Conservation (phyloP, 2,113 vertebrate species). For the Calonectris borealis region DNA sequence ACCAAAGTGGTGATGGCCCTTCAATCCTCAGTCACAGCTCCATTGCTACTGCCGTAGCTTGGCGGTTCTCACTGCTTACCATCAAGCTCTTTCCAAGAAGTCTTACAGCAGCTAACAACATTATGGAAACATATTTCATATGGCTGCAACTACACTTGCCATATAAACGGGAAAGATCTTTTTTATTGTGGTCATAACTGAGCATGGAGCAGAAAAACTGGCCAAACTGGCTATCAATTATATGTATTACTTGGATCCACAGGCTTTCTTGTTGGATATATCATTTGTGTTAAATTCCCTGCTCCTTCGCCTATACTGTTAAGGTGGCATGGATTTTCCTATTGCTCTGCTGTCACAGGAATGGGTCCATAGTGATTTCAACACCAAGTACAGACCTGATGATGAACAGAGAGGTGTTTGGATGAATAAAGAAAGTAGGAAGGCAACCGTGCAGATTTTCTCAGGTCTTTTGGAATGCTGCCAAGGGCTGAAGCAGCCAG, state of each 20-base stretch:
- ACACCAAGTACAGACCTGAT: not conserved
- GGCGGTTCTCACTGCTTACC: not conserved
- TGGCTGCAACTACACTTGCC: not conserved
- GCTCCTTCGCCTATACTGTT: rapidly evolving
- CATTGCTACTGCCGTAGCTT: rapidly evolving
- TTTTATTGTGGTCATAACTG: not conserved
- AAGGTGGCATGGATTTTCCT: not conserved
- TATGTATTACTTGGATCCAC: not conserved
- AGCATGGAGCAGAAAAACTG: not conserved
- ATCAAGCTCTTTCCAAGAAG: not conserved
- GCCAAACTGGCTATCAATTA: not conserved
- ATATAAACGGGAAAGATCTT: not conserved
- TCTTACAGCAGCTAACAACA: not conserved
- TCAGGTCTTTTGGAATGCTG: not conserved
- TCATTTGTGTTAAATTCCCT: not conserved
- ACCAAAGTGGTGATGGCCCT: too few relatives aligned
- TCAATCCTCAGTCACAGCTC: not conserved
- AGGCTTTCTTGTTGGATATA: not conserved
- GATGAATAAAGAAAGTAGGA: not conserved
- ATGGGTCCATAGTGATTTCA: not conserved
- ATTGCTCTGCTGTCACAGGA: not conserved
- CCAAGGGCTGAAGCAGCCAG: not conserved
- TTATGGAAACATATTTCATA: rapidly evolving
- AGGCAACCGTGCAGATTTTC: not conserved
- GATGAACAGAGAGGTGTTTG: not conserved